Base-by-base conservation (phyloP, 2,888 invertebrate genomes). In the Anorthoa munda region DNA sequence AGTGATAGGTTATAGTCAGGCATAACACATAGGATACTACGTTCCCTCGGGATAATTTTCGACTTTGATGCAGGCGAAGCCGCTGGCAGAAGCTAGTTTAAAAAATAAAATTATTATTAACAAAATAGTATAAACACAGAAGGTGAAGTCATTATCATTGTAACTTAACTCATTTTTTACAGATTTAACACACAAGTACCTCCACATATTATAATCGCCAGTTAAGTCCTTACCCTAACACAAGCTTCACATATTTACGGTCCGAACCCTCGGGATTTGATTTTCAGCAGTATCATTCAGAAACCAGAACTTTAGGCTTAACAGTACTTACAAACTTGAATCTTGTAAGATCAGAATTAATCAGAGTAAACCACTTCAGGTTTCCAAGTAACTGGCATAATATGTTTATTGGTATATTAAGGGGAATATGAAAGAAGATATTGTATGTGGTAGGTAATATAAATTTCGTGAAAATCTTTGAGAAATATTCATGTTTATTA, bases 311-410 rank as follows among this genome's bases (percentile, higher is more conserved):
- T 82, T 70, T 59, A 21, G 5, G 67, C 65, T 78, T 56, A 84
- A 81, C 65, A 68, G 65, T 78, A 76, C 83, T 83, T 74, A 78
- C 66, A 75, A 78, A 81, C 72, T 83, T 81, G 2, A 26, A 67
- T 67, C 73, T 59, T 59, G 26, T 50, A 56, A 75, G 71, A 72
- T 77, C 66, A 72, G 55, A 82, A 77, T 77, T 79, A 75, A 77
- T 79, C 75, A 56, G 51, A 68, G 60, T 58, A 21, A 81, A 65
- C 66, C 26, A 68, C 66, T 75, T 66, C 26, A 65, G 63, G 17
- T 26, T 50, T 61, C 2, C 13, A 21, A 26, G 59, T 53, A 59
- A n/a, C 48, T 64, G 4, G 21, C 15, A 46, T 59, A 23, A 4
- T 23, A 15, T 23, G 53, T 72, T 50, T 73, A 45, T n/a, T 48